Percentiles rank a stretch among this genome's conserved stretches.
These are phyloP conservation scores for Acridotheres tristis DNA, from an alignment of 2,797 vertebrate genomes.

Conservation along the genomic window DNA sequence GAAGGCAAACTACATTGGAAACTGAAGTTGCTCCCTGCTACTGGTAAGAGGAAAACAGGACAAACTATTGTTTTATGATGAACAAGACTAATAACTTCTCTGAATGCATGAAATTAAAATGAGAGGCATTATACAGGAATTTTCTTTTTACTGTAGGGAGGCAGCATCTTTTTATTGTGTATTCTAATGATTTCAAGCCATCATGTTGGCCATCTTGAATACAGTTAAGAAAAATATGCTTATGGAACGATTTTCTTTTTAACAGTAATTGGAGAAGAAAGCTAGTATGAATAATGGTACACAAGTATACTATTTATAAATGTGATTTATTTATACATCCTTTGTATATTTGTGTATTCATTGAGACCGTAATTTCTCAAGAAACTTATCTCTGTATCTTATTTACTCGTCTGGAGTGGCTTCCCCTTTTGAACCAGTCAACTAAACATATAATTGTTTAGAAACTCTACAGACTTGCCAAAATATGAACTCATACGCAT, in stretches of 20 bases:
- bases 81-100: neutral
- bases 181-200: neutral
- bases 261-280: slow-evolving; percentile 4
- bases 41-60: neutral
- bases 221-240: neutral
- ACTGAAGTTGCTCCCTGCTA: neutral
- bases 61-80: neutral
- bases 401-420: slow-evolving; percentile 40
- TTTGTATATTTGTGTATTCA: slow-evolving; percentile 56
- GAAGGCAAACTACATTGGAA: neutral
- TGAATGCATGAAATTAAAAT: neutral
- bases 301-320: slow-evolving; percentile 45
- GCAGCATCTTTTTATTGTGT: neutral
- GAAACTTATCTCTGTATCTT: slow-evolving; percentile 38
- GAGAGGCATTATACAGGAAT: neutral
- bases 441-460: slow-evolving; percentile 64
- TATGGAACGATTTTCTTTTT: neutral
- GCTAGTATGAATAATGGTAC: neutral
- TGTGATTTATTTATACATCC: slow-evolving; percentile 44
- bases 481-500: slow-evolving; percentile 48
- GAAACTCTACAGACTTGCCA: slow-evolving; percentile 42
- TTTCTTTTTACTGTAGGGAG: neutral
- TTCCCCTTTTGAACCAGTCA: slow-evolving; percentile 43
- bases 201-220: neutral
- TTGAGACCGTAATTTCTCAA: slow-evolving; percentile 46